phyloP scores from a whole-genome alignment of 2,888 invertebrate genomes.

The Physocephala rufipes region DNA sequence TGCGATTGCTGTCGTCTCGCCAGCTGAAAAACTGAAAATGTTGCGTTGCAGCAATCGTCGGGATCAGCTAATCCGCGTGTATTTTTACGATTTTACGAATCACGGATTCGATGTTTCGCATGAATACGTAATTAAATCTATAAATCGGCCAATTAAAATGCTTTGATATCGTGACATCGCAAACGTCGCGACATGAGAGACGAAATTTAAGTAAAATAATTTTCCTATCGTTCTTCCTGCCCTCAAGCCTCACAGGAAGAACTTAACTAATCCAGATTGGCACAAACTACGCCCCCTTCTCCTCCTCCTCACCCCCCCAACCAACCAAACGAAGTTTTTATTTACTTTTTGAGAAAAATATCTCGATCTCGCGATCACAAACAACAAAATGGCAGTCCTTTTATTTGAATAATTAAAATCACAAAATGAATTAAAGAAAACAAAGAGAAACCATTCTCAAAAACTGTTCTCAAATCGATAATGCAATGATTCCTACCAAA shows the following conservation, averaged over 20 bases:
- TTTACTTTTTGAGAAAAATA: neutral
- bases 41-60: conserved; percentile 51
- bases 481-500: no score
- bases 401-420: no score
- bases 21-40: conserved; percentile 37
- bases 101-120: conserved; percentile 67
- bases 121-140: conserved; percentile 68
- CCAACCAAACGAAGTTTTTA: neutral
- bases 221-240: conserved; percentile 35
- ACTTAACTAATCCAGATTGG: neutral
- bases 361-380: no score
- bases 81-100: conserved; percentile 67
- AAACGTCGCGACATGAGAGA: conserved; percentile 65
- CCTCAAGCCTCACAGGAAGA: neutral
- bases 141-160: conserved; percentile 67
- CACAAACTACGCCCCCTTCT: neutral
- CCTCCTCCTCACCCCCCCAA: neutral
- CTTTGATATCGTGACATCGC: conserved; percentile 67
- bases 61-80: conserved; percentile 55
- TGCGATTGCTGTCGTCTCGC: conserved; percentile 10
- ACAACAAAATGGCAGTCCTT: no score
- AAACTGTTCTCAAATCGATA: no score
- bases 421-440: no score
- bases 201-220: conserved; percentile 47
- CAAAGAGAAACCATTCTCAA: no score